Percentiles rank a stretch among this genome's conserved stretches.
phyloP scores from a whole-genome alignment of 2,113 vertebrate genomes.

The Morone chrysops region DNA sequence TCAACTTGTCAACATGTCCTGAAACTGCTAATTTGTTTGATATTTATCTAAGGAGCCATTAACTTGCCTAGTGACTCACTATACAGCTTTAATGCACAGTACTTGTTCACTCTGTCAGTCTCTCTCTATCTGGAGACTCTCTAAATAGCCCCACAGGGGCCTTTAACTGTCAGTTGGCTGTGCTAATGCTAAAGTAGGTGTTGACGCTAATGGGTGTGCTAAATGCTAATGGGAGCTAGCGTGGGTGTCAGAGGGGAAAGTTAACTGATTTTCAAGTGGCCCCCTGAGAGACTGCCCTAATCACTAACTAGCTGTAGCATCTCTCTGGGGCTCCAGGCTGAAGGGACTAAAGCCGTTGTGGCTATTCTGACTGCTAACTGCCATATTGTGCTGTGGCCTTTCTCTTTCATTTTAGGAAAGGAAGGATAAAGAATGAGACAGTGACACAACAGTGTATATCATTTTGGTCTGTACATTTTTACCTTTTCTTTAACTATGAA shows the following conservation, averaged over 20 bases:
- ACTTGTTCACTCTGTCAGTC: constrained; percentile 68
- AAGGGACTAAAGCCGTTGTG: not conserved
- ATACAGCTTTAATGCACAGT: constrained; percentile 57
- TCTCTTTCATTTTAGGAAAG: not conserved
- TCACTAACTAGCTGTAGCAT: constrained; percentile 62
- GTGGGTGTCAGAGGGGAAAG: constrained; percentile 67
- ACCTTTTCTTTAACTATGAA: not conserved
- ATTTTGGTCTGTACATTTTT: not conserved
- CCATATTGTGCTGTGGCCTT: not conserved
- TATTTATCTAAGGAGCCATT: constrained; percentile 66
- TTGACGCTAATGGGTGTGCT: constrained; percentile 74
- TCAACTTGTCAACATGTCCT: constrained; percentile 60
- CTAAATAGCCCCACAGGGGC: constrained; percentile 71
- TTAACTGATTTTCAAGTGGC: constrained; percentile 77
- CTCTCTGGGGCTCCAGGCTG: constrained; percentile 51
- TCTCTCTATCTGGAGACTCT: constrained; percentile 58
- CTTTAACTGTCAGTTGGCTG: constrained; percentile 67
- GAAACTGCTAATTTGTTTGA: constrained; percentile 69
- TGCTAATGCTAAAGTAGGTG: constrained; percentile 66
- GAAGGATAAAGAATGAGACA: not conserved
- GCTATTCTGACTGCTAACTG: not conserved
- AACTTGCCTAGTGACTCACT: constrained; percentile 66
- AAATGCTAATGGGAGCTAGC: constrained; percentile 74
- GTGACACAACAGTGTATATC: not conserved
- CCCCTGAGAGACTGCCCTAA: constrained; percentile 61